Conservation (phyloP, 2,888 invertebrate species). For the Agrenia bidenticulata region DNA sequence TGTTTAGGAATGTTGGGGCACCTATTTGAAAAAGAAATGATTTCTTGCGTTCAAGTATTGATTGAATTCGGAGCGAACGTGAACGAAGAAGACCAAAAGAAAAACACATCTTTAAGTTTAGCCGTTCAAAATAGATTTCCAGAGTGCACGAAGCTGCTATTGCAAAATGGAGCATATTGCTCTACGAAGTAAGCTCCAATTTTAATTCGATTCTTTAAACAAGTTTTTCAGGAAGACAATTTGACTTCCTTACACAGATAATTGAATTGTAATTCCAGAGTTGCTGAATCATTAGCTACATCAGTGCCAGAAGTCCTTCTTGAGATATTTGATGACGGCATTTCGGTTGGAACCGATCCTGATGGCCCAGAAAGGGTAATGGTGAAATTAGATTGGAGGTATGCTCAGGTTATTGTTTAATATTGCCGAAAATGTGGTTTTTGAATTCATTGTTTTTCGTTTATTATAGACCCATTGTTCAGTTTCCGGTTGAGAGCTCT, state of each 20-base stretch:
- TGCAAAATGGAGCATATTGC: conserved; percentile 26
- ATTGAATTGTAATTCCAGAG: conserved; percentile 3
- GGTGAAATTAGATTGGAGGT: conserved; percentile 36
- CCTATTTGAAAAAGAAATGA: conserved; percentile 27
- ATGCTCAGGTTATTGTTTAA: too few species aligned
- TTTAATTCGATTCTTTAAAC: background rate
- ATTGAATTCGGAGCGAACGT: conserved; percentile 17
- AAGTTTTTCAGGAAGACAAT: too few species aligned
- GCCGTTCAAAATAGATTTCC: conserved; percentile 30
- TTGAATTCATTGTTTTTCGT: too few species aligned
- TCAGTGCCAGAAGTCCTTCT: conserved; percentile 33
- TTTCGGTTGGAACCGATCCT: conserved; percentile 14
- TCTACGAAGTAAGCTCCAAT: conserved; percentile 20
- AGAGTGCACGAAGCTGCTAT: conserved; percentile 21
- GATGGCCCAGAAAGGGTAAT: background rate
- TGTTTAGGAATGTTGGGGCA: conserved; percentile 27
- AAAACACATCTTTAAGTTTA: conserved; percentile 29
- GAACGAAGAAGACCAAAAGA: conserved; percentile 12
- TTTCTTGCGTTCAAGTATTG: conserved; percentile 22
- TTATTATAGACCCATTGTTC: background rate
- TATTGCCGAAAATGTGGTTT: too few species aligned
- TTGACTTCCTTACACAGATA: conserved; percentile 3
- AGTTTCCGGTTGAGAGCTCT: background rate
- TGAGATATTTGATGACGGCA: conserved; percentile 30
- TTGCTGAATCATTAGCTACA: conserved; percentile 24